These are phyloP conservation scores for Cebidichthys violaceus DNA, from an alignment of 2,113 vertebrate genomes.

Conservation along the genomic window DNA sequence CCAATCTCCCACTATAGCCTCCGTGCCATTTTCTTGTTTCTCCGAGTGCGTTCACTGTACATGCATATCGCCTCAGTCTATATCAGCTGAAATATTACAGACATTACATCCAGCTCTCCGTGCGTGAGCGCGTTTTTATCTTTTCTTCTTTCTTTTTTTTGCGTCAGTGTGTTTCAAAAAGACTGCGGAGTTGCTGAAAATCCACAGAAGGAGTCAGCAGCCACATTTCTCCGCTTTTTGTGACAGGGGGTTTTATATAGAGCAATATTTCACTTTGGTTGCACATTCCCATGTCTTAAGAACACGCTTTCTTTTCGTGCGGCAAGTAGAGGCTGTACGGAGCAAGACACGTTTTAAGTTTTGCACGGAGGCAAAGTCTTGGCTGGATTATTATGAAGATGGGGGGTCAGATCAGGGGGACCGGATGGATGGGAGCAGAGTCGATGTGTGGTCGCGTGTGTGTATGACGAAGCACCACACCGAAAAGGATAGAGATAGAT, in stretches of 20 bases:
- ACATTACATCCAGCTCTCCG: slow-evolving; percentile 49
- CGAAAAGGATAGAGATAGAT: slow-evolving; percentile 20
- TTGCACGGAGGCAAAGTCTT: slow-evolving; percentile 13
- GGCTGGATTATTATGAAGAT: slow-evolving; percentile 34
- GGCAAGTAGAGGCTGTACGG: slow-evolving; percentile 4
- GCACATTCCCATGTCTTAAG: slow-evolving; percentile 46
- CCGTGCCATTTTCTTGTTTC: slow-evolving; percentile 16
- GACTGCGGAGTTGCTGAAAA: slow-evolving; percentile 57
- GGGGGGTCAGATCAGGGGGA: slow-evolving; percentile 25
- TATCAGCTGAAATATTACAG: slow-evolving; percentile 62
- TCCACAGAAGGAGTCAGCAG: slow-evolving; percentile 53
- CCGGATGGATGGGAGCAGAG: slow-evolving; percentile 22
- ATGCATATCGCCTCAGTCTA: slow-evolving; percentile 44
- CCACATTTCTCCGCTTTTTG: slow-evolving; percentile 42
- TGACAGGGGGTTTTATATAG: neutral
- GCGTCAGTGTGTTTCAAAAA: slow-evolving; percentile 6
- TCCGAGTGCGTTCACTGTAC: slow-evolving; percentile 22
- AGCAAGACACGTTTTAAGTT: slow-evolving; percentile 18
- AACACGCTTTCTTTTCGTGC: slow-evolving; percentile 18
- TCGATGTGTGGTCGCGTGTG: slow-evolving; percentile 25
- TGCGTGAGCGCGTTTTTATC: neutral
- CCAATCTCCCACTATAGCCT: slow-evolving; percentile 41
- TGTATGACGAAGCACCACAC: slow-evolving; percentile 36
- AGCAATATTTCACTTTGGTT: slow-evolving; percentile 32
- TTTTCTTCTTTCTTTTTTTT: too few species aligned